Evolutionary conservation across 2,797 vertebrate species (phyloP).

Genomic region (Gambelia wislizenii): DNA sequence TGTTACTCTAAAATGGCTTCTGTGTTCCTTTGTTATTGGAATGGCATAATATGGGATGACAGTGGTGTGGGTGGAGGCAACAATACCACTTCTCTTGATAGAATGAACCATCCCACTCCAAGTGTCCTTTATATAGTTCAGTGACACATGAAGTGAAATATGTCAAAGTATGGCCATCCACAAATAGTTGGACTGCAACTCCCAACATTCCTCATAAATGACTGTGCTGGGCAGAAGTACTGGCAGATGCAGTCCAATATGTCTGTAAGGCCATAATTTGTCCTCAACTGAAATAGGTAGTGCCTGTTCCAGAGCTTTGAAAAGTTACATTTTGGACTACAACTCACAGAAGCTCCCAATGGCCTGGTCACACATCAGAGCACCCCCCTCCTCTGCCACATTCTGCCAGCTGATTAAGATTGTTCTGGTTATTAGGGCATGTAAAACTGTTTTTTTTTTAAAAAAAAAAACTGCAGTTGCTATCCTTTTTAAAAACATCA

Average conservation of each 20-base stretch:
- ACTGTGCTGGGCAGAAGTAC: too few relatives aligned
- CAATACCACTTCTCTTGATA: too few relatives aligned
- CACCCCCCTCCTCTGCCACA: background rate
- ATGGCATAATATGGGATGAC: background rate
- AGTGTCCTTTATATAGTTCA: background rate
- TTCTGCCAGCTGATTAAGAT: background rate
- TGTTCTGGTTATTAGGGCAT: background rate
- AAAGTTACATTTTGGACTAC: background rate
- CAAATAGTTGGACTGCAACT: too few relatives aligned
- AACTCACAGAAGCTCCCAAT: background rate
- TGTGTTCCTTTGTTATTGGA: background rate
- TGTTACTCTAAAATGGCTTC: background rate
- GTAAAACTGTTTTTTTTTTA: background rate
- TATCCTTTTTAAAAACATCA: background rate
- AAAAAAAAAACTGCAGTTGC: background rate
- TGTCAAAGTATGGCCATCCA: background rate
- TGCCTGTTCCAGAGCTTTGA: too few relatives aligned
- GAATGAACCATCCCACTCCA: background rate
- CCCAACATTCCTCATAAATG: too few relatives aligned
- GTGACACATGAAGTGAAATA: background rate
- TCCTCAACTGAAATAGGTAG: too few relatives aligned
- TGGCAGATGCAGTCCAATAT: too few relatives aligned
- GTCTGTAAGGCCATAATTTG: too few relatives aligned
- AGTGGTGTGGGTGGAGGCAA: background rate
- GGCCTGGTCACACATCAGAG: background rate